A percentile compares a stretch with the other conserved stretches of the same genome.
phyloP scores from a whole-genome alignment of 1,140 invertebrate species.

The Hirudo medicinalis region DNA sequence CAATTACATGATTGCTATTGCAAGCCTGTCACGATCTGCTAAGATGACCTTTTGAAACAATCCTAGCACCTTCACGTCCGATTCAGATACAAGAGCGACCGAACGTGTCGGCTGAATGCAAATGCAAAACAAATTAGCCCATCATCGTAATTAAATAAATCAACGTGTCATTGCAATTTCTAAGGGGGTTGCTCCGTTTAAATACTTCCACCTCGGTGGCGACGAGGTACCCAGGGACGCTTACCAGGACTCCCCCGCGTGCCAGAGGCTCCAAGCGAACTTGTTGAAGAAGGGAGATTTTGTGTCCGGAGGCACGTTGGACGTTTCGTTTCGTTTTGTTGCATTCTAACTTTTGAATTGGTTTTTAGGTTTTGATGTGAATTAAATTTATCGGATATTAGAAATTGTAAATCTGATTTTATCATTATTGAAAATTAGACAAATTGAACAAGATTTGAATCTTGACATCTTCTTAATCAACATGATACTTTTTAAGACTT shows the following conservation, averaged over 20 bases:
- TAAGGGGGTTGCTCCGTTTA: constrained; percentile 11
- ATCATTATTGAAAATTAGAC: no score
- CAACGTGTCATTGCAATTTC: neutral
- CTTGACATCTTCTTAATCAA: no score
- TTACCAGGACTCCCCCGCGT: constrained; percentile 15
- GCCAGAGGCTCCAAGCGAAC: neutral
- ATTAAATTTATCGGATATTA: no score
- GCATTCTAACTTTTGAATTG: neutral
- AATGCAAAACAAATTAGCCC: neutral
- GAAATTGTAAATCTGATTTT: no score
- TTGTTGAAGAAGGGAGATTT: neutral
- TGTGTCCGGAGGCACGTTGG: neutral
- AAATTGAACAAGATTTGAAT: no score
- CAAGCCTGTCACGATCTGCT: neutral
- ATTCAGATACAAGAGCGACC: no score
- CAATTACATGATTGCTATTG: neutral
- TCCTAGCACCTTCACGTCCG: no score
- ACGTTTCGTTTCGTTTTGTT: neutral
- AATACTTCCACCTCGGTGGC: constrained; percentile 17
- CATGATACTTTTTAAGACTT: no score
- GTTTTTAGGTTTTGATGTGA: no score
- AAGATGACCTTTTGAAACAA: neutral
- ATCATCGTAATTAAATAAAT: no score
- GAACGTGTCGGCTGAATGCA: no score
- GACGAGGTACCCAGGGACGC: constrained; percentile 20